These are phyloP conservation scores for Heliconius melpomene DNA, from an alignment of 1,140 invertebrate species.

Conservation along the genomic window DNA sequence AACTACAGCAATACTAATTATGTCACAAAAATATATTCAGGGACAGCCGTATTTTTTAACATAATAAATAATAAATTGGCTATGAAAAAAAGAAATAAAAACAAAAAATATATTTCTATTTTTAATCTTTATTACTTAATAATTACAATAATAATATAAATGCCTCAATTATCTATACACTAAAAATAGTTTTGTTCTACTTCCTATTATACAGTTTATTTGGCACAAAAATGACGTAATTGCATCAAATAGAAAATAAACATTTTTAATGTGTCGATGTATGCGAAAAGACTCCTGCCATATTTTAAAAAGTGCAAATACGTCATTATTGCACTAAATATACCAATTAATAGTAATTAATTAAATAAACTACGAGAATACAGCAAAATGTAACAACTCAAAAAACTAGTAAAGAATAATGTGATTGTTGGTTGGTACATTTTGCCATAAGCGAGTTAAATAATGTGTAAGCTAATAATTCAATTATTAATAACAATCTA, in stretches of 20 bases:
- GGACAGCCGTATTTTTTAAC: not conserved
- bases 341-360: not conserved
- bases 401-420: not conserved
- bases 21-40: no score
- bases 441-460: not conserved
- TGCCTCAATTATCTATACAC: not conserved
- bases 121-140: not conserved
- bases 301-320: not conserved
- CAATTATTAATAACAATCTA: not conserved
- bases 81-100: not conserved
- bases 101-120: not conserved
- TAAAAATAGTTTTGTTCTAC: not conserved
- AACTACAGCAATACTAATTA: no score
- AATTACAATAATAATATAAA: constrained; percentile 4
- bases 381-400: not conserved
- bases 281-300: no score
- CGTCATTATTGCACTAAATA: not conserved
- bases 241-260: no score
- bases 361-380: no score
- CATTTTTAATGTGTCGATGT: no score
- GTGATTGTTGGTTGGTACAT: not conserved
- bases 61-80: not conserved
- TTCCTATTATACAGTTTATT: no score
- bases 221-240: no score
- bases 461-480: not conserved